phyloP scores from a whole-genome alignment of 2,888 invertebrate species.

The Abrostola tripartita region DNA sequence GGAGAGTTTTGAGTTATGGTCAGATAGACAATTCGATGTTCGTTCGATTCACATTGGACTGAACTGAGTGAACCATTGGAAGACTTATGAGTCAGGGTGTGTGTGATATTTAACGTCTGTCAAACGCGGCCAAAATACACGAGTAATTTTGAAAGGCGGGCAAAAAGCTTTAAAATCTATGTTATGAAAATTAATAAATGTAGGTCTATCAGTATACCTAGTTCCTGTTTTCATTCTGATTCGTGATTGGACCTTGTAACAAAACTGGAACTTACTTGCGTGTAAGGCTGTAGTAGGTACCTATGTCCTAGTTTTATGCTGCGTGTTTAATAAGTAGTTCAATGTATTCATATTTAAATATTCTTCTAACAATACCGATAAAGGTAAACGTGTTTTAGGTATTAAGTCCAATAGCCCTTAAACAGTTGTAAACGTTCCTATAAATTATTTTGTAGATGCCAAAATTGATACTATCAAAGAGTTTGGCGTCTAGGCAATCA shows the following conservation, averaged over 20 bases:
- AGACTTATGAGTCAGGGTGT: too few relatives aligned
- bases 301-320: slow-evolving; percentile 38
- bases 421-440: background rate
- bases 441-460: background rate
- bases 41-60: too few relatives aligned
- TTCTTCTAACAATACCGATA: background rate
- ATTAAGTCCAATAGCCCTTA: slow-evolving; percentile 9
- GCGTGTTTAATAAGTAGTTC: slow-evolving; percentile 47
- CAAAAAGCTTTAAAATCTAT: too few relatives aligned
- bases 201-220: background rate
- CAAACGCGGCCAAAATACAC: too few relatives aligned
- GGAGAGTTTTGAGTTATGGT: too few relatives aligned
- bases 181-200: too few relatives aligned
- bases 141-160: too few relatives aligned
- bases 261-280: slow-evolving; percentile 28
- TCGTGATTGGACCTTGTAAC: slow-evolving; percentile 31
- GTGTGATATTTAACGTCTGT: too few relatives aligned
- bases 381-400: background rate
- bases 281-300: slow-evolving; percentile 17
- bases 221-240: slow-evolving; percentile 5
- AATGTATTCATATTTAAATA: slow-evolving; percentile 7
- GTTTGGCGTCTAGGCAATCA: background rate
- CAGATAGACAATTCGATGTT: too few relatives aligned
- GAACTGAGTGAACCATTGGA: too few relatives aligned
- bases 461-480: background rate